These are phyloP conservation scores for Otolemur garnettii DNA, from an alignment of 2,113 vertebrate species.

Conservation along the genomic window DNA sequence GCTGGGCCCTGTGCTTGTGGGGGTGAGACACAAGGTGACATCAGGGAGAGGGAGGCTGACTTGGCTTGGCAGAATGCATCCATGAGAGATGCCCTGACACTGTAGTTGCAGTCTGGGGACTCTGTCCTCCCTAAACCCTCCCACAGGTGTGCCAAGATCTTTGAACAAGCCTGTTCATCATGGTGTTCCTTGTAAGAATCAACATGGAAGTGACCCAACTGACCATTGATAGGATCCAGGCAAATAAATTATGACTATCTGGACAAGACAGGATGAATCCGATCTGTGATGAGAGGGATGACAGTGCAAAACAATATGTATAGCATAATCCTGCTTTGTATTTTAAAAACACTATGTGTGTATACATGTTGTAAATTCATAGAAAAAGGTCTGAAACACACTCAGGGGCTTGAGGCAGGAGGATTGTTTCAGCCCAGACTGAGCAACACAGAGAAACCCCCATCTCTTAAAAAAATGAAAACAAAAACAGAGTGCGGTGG, in stretches of 20 bases:
- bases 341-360: background rate
- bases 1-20: background rate
- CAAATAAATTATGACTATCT: background rate
- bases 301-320: background rate
- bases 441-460: too few species aligned
- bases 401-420: background rate
- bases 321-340: background rate
- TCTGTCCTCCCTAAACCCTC: background rate
- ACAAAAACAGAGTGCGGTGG: too few species aligned
- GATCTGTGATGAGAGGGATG: background rate
- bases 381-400: constrained; percentile 17
- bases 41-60: background rate
- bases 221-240: background rate
- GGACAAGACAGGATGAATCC: background rate
- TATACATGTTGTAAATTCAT: background rate
- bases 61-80: background rate
- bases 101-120: background rate
- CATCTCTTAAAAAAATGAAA: too few species aligned
- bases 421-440: background rate
- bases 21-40: background rate
- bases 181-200: background rate
- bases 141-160: background rate
- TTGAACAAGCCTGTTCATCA: background rate
- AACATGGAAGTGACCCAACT: background rate
- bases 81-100: background rate